Conservation (phyloP, 92 coral and sea anemone genomes). For the Palythoa caribaeorum region DNA sequence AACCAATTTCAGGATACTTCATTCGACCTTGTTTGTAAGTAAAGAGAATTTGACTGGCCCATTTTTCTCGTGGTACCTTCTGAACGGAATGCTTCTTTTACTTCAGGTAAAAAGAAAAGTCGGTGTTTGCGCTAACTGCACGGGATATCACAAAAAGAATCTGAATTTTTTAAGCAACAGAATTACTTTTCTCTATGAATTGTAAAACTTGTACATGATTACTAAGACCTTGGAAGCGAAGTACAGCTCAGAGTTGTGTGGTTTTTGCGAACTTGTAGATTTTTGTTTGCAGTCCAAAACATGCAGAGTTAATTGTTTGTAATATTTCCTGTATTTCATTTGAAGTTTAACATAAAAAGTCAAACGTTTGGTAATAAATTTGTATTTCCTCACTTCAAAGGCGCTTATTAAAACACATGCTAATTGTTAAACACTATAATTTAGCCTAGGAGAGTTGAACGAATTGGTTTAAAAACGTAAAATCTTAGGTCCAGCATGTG, state of each 20-base stretch:
- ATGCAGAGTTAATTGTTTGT: too few species aligned
- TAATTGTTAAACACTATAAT: too few species aligned
- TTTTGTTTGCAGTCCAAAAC: too few species aligned
- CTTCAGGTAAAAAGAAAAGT: conserved; percentile 43
- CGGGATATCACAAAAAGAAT: conserved; percentile 18
- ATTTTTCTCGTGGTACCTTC: conserved; percentile 44
- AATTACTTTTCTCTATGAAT: background rate
- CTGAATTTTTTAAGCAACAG: background rate
- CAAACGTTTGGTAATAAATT: too few species aligned
- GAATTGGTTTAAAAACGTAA: too few species aligned
- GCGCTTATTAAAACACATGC: too few species aligned
- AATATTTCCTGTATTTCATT: too few species aligned
- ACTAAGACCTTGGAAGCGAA: background rate
- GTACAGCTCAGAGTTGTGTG: background rate
- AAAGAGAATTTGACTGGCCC: conserved; percentile 37
- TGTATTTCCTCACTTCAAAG: too few species aligned
- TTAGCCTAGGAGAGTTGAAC: too few species aligned
- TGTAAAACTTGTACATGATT: background rate
- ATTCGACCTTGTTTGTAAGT: conserved; percentile 37
- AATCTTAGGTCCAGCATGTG: too few species aligned
- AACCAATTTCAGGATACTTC: conserved; percentile 47
- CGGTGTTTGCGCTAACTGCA: conserved; percentile 51
- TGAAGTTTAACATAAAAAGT: too few species aligned
- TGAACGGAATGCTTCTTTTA: conserved; percentile 49
- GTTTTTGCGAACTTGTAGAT: too few species aligned